Evolutionary conservation across 2,797 vertebrate genomes (phyloP), one percentile per base, ranked within the genome.

Genomic region (Dromococcyx pavoninus): DNA sequence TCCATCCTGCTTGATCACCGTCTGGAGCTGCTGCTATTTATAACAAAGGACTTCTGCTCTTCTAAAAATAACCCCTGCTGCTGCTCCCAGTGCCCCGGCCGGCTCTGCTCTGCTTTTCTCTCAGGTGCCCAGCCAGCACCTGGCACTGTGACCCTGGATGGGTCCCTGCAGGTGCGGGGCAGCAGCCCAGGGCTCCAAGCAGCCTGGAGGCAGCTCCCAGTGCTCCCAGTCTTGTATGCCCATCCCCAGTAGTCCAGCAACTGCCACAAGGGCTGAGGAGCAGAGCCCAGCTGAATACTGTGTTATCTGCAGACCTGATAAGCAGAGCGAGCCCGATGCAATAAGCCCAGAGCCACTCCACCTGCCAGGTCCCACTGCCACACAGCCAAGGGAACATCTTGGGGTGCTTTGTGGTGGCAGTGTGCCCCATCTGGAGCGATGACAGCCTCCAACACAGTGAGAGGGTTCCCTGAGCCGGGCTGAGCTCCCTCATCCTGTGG

Each of bases 11-110:
- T 91, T 10, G 51, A 80, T 83, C 54, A 11, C 75, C 4, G n/a
- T 57, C 79, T 86, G 66, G 66, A 92, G 87, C 44, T 61, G 90
- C 70, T 90, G 89, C 93, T 93, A 93, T 94, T 96, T 91, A 92
- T 94, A 95, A 71, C 50, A 35, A 24, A 70, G 48, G 85, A 48
- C 72, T 78, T 43, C 67, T 11, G 18, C 65, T 77, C 37, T 39
- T 70, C 95, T 89, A 88, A 93, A 96, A 93, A 94, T 91, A 93
- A 24, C 41, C 17, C 43, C 12, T 1, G 3, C 5, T 7, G 39
- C 82, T 74, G 72, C 25, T 66, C 81, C 51, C 2, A 1, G 84
- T 1, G 3, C 56, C 86, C 58, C 0, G 2, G 50, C 62, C 1
- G 1, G 43, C 82, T 76, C 87, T 35, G 89, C 67, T 0, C 1